Evolutionary conservation across 2,888 invertebrate species (phyloP).

Genomic region (Melanargia galathea): DNA sequence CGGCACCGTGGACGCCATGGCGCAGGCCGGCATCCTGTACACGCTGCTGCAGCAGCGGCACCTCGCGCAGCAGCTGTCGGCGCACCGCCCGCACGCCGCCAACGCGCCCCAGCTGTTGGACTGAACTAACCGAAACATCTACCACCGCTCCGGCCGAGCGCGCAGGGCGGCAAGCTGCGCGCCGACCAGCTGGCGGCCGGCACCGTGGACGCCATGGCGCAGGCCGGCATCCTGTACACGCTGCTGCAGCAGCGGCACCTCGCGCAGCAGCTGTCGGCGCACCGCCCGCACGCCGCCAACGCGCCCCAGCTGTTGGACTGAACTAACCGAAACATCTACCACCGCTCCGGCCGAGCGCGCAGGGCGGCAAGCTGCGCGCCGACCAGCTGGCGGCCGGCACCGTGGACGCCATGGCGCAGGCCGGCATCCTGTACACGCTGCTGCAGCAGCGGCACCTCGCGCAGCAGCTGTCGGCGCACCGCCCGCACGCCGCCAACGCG

Average conservation of each 20-base stretch:
- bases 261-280: constrained; percentile 62
- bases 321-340: too few relatives aligned
- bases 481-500: constrained; percentile 45
- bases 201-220: constrained; percentile 97
- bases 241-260: constrained; percentile 86
- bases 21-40: constrained; percentile 95
- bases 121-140: too few relatives aligned
- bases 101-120: constrained; percentile 36
- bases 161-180: constrained; percentile 77
- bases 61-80: constrained; percentile 66
- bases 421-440: constrained; percentile 94
- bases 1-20: constrained; percentile 97
- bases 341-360: constrained; percentile 86
- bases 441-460: constrained; percentile 84
- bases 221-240: constrained; percentile 95
- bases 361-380: constrained; percentile 74
- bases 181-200: constrained; percentile 91
- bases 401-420: constrained; percentile 97
- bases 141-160: constrained; percentile 88
- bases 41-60: constrained; percentile 88
- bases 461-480: constrained; percentile 57
- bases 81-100: constrained; percentile 46
- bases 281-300: constrained; percentile 46
- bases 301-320: constrained; percentile 37
- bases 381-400: constrained; percentile 94